These are phyloP conservation scores for Harpagoxenus sublaevis DNA, from an alignment of 2,888 invertebrate species.

Conservation along the genomic window DNA sequence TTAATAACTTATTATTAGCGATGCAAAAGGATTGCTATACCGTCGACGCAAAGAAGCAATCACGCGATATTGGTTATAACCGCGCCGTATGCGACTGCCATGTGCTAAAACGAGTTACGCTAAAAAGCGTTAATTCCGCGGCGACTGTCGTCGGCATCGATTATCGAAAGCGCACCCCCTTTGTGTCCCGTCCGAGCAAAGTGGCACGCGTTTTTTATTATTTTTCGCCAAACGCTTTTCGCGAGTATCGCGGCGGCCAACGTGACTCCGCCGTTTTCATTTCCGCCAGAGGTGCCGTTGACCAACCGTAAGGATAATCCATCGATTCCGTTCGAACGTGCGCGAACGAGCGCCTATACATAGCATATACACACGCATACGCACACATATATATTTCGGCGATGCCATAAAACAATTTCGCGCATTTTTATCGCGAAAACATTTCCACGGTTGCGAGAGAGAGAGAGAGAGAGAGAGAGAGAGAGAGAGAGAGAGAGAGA, in stretches of 20 bases:
- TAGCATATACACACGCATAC: neutral
- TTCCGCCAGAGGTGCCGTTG: constrained; percentile 67
- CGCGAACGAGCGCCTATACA: neutral
- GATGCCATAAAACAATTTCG: constrained; percentile 64
- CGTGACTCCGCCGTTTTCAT: constrained; percentile 63
- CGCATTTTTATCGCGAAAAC: constrained; percentile 69
- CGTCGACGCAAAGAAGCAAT: constrained; percentile 34
- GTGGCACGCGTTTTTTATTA: constrained; percentile 56
- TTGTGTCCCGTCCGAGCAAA: constrained; percentile 55
- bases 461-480: too few relatives aligned
- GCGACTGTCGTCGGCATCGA: constrained; percentile 54
- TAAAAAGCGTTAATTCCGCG: constrained; percentile 58
- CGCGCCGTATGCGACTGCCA: constrained; percentile 21
- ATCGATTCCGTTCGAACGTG: constrained; percentile 59
- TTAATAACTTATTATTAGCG: constrained; percentile 46
- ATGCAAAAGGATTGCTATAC: constrained; percentile 25
- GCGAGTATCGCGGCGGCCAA: neutral
- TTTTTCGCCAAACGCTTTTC: constrained; percentile 34
- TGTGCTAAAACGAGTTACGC: constrained; percentile 43
- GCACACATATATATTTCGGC: neutral
- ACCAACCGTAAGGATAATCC: constrained; percentile 65
- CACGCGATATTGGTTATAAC: constrained; percentile 39
- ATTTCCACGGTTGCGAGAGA: constrained; percentile 31
- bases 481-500: too few relatives aligned
- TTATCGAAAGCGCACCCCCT: constrained; percentile 62